Evolutionary conservation across 2,113 vertebrate genomes (phyloP).

Genomic region (Grallaria varia): DNA sequence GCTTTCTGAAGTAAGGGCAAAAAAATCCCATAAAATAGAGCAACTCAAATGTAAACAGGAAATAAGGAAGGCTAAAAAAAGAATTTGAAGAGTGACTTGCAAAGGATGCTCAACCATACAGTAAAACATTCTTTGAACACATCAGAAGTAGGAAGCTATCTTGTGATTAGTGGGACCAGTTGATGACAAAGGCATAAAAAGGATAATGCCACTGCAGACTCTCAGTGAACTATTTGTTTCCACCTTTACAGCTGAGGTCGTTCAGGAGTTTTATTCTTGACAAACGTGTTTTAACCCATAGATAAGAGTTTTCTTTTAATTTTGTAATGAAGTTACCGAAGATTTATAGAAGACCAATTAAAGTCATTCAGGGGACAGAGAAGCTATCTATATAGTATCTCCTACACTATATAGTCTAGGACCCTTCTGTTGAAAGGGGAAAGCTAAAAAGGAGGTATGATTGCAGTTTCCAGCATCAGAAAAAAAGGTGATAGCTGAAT

Average conservation of each 20-base stretch:
- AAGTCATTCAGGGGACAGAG: neutral
- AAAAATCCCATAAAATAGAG: neutral
- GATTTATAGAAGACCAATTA: neutral
- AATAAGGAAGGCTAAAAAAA: neutral
- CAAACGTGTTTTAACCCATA: neutral
- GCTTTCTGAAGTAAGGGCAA: neutral
- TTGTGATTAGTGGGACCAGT: neutral
- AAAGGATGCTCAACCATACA: neutral
- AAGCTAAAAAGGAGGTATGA: neutral
- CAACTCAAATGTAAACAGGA: neutral
- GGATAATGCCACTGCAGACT: neutral
- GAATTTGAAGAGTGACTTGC: neutral
- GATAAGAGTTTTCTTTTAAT: neutral
- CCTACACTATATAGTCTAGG: neutral
- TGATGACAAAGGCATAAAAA: constrained; percentile 21
- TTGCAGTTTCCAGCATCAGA: neutral
- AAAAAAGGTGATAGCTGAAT: neutral
- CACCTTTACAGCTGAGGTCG: neutral
- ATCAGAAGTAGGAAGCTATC: constrained; percentile 9
- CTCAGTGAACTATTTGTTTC: neutral
- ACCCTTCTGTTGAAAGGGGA: neutral
- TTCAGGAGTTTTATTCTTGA: neutral
- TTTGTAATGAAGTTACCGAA: neutral
- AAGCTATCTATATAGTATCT: neutral
- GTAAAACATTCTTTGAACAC: constrained; percentile 9